Percentiles rank a stretch among this genome's conserved stretches.
Evolutionary conservation across 2,888 invertebrate species (phyloP).

Genomic region (Subacronicta megacephala): DNA sequence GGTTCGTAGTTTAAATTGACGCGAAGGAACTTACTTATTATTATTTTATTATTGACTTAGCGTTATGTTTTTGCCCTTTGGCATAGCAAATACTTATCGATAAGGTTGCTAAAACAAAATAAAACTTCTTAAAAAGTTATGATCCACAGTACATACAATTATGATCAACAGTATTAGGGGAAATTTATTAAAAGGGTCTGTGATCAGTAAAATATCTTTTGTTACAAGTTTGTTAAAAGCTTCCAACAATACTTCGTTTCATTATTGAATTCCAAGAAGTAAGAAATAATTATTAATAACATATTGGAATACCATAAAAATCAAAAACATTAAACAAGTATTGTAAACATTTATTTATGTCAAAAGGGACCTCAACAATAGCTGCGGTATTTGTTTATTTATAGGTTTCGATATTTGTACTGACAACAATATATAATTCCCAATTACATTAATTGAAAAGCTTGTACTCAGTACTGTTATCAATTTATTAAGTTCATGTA

Average conservation of each 20-base stretch:
- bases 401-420: conserved; percentile 19
- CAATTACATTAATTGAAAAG: conserved; percentile 36
- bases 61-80: too few relatives aligned
- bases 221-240: too few relatives aligned
- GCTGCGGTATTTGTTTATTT: conserved; percentile 3
- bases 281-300: conserved; percentile 2
- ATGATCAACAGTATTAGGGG: too few relatives aligned
- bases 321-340: not conserved
- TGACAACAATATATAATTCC: conserved; percentile 22
- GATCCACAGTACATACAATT: too few relatives aligned
- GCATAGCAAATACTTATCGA: too few relatives aligned
- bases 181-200: too few relatives aligned
- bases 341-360: conserved; percentile 1
- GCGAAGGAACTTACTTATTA: too few relatives aligned
- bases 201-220: too few relatives aligned
- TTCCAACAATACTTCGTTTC: not conserved
- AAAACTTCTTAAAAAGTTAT: too few relatives aligned
- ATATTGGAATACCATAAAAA: conserved; percentile 11
- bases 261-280: conserved; percentile 4
- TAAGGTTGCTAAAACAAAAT: too few relatives aligned
- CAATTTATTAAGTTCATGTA: conserved; percentile 64
- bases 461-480: conserved; percentile 47
- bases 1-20: too few relatives aligned
- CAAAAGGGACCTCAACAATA: conserved; percentile 21
- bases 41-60: too few relatives aligned